These are phyloP conservation scores for Clepsis dumicolana DNA, from an alignment of 2,888 invertebrate species.

Conservation along the genomic window DNA sequence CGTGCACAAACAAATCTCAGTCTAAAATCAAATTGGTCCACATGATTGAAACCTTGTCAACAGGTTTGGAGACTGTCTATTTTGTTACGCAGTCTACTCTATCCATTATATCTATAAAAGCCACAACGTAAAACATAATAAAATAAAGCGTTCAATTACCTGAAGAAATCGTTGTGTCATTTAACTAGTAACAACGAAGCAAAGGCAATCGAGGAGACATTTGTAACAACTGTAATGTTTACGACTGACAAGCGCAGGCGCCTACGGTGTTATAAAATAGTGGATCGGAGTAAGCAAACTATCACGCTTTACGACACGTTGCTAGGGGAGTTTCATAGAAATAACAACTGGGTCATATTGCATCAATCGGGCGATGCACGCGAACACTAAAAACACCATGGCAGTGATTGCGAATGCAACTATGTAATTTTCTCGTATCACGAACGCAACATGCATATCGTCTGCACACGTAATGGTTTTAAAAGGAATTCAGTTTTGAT, in stretches of 20 bases:
- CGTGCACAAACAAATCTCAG: not conserved
- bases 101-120: not conserved
- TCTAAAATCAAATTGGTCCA: not conserved
- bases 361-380: conserved; percentile 79
- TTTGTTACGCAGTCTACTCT: not conserved
- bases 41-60: not conserved
- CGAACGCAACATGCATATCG: conserved; percentile 53
- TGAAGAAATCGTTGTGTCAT: not conserved
- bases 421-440: conserved; percentile 71
- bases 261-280: conserved; percentile 24
- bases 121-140: not conserved
- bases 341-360: conserved; percentile 77
- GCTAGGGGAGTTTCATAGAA: conserved; percentile 67
- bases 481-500: not conserved
- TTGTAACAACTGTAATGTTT: conserved; percentile 16
- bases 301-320: conserved; percentile 45
- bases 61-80: not conserved
- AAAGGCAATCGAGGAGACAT: conserved; percentile 18
- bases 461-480: conserved; percentile 51
- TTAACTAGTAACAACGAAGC: conserved; percentile 9
- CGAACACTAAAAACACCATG: conserved; percentile 73
- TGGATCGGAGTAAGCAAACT: conserved; percentile 32
- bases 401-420: conserved; percentile 69
- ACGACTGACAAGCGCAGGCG: conserved; percentile 16
- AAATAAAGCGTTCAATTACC: not conserved